Evolutionary conservation across 1,140 invertebrate genomes (phyloP).

Genomic region (Elymnias hypermnestra): DNA sequence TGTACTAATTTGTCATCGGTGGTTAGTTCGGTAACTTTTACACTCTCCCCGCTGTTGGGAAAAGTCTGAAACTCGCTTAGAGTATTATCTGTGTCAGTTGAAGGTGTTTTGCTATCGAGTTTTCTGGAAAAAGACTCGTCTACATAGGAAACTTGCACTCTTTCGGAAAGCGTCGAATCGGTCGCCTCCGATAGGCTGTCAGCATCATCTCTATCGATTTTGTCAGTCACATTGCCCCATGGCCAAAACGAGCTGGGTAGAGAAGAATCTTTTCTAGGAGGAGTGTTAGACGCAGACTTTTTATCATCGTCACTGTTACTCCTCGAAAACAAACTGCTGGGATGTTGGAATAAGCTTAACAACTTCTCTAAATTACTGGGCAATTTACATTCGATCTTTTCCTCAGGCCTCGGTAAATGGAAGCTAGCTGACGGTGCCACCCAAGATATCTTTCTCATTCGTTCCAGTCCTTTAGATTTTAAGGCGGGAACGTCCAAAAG

Average conservation of each 20-base stretch:
- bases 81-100: conserved; percentile 64
- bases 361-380: conserved; percentile 76
- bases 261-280: conserved; percentile 64
- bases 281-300: conserved; percentile 53
- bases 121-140: conserved; percentile 66
- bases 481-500: conserved; percentile 65
- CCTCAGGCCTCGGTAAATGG: conserved; percentile 54
- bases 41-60: conserved; percentile 29
- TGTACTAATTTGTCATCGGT: conserved; percentile 73
- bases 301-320: conserved; percentile 50
- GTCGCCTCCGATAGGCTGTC: conserved; percentile 56
- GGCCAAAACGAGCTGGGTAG: conserved; percentile 69
- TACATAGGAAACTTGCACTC: conserved; percentile 61
- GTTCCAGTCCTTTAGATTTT: conserved; percentile 54
- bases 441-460: conserved; percentile 76
- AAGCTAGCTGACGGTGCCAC: conserved; percentile 68
- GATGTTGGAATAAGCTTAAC: conserved; percentile 76
- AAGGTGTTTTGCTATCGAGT: conserved; percentile 65
- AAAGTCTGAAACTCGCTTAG: conserved; percentile 61
- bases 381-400: conserved; percentile 51
- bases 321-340: conserved; percentile 72
- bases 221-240: conserved; percentile 55
- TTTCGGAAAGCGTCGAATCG: conserved; percentile 60
- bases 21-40: conserved; percentile 57
- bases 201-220: conserved; percentile 46